Conservation (phyloP, 2,888 invertebrate species). For the Dicyrtomina minuta region DNA sequence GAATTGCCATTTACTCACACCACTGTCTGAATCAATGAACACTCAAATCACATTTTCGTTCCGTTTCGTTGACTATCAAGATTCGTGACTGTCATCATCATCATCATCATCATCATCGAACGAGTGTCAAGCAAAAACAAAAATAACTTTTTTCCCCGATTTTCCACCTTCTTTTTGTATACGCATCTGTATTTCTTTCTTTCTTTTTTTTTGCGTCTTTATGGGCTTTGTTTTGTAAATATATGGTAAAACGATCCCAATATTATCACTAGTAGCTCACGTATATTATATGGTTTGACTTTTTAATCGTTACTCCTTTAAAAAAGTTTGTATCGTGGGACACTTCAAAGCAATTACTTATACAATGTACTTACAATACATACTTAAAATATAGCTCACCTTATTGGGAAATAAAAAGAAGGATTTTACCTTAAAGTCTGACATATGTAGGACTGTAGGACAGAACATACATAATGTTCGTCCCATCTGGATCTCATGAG, state of each 20-base stretch:
- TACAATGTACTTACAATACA: too few relatives aligned
- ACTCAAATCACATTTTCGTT: not conserved
- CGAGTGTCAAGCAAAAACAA: too few relatives aligned
- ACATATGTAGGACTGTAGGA: not conserved
- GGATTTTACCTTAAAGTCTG: not conserved
- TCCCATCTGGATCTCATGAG: not conserved
- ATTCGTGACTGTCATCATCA: too few relatives aligned
- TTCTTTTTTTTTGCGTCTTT: not conserved
- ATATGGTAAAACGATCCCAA: too few relatives aligned
- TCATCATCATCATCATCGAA: too few relatives aligned
- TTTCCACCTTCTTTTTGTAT: not conserved
- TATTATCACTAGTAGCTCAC: too few relatives aligned
- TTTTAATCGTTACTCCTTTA: too few relatives aligned
- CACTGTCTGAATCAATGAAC: not conserved
- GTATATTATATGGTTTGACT: too few relatives aligned
- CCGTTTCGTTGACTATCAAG: not conserved
- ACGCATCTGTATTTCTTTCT: not conserved
- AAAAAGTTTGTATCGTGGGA: too few relatives aligned
- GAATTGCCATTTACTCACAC: not conserved
- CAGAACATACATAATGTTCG: not conserved
- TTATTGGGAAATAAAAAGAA: not conserved
- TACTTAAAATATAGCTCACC: too few relatives aligned
- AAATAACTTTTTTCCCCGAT: not conserved
- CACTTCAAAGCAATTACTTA: too few relatives aligned
- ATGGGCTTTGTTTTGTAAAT: too few relatives aligned